A percentile compares a stretch with the other conserved stretches of the same genome.
phyloP scores from a whole-genome alignment of 2,888 invertebrate genomes.

The Rotaria magnacalcarata region DNA sequence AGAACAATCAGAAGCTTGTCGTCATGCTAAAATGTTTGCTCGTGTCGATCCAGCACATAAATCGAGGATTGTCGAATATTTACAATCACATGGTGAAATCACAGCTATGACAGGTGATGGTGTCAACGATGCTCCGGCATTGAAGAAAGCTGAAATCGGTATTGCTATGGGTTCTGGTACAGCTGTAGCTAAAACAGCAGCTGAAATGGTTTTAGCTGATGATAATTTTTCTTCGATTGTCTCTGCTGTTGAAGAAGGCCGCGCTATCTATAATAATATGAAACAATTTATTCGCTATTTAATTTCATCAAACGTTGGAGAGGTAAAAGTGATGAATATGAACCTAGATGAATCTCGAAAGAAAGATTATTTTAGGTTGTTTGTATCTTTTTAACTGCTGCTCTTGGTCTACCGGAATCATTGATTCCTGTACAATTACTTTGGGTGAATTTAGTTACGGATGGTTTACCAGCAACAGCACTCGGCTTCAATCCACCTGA shows the following conservation, averaged over 20 bases:
- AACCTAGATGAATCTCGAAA: too few relatives aligned
- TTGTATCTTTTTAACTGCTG: slow-evolving; percentile 94
- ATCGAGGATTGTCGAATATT: slow-evolving; percentile 95
- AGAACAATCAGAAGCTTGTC: slow-evolving; percentile 82
- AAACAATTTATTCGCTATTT: slow-evolving; percentile 99
- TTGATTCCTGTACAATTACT: slow-evolving; percentile 97
- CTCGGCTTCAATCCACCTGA: slow-evolving; percentile 99
- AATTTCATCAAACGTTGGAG: slow-evolving; percentile 99
- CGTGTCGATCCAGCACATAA: slow-evolving; percentile 99
- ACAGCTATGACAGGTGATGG: slow-evolving; percentile 99
- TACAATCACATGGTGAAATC: slow-evolving; percentile 93
- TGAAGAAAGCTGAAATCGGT: slow-evolving; percentile 77
- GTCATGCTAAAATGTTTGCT: slow-evolving; percentile 82
- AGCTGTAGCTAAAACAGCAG: slow-evolving; percentile 97
- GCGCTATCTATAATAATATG: slow-evolving; percentile 99
- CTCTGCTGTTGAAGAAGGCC: slow-evolving; percentile 97
- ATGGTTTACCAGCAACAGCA: slow-evolving; percentile 91
- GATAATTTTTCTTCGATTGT: slow-evolving; percentile 99
- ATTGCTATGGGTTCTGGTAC: slow-evolving; percentile 99
- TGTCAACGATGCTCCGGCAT: slow-evolving; percentile 98
- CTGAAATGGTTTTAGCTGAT: slow-evolving; percentile 98
- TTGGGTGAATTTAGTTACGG: slow-evolving; percentile 96
- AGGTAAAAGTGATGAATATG: slow-evolving; percentile 62
- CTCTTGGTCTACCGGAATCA: slow-evolving; percentile 97
- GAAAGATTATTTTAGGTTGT: neutral